Percentiles rank a stretch among this genome's conserved stretches.
These are phyloP conservation scores for Nymphicus hollandicus DNA, from an alignment of 2,113 vertebrate genomes.

Conservation along the genomic window DNA sequence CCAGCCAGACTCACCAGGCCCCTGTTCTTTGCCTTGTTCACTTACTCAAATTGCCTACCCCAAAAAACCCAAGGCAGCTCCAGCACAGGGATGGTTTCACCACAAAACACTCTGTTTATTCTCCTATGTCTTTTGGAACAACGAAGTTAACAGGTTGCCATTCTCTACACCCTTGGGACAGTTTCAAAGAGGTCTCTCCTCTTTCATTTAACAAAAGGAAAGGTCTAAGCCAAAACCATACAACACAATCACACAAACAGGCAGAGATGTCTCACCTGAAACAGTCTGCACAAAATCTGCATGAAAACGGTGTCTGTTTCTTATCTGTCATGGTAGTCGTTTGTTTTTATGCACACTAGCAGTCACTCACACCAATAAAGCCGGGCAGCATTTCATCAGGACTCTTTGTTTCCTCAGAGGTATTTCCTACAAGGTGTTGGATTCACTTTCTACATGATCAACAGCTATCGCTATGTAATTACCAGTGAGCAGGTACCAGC, in stretches of 20 bases:
- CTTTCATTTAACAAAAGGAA: neutral
- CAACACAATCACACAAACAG: neutral
- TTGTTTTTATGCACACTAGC: constrained; percentile 43
- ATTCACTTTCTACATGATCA: constrained; percentile 51
- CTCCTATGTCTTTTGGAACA: neutral
- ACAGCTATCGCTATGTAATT: constrained; percentile 20
- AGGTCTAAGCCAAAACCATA: neutral
- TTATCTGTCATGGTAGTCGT: neutral
- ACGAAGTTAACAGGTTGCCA: neutral
- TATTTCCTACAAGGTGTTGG: constrained; percentile 61
- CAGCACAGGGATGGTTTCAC: neutral
- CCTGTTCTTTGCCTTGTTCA: neutral
- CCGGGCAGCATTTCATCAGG: constrained; percentile 15
- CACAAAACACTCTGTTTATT: neutral
- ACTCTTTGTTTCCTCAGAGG: constrained; percentile 17
- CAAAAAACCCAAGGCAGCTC: neutral
- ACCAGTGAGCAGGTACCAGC: constrained; percentile 36
- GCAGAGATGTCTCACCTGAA: neutral
- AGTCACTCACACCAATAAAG: constrained; percentile 2
- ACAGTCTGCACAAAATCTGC: neutral
- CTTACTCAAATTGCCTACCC: neutral
- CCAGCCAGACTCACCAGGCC: neutral
- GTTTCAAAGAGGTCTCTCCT: neutral
- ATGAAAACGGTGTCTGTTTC: neutral
- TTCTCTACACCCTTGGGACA: neutral